These are phyloP conservation scores for Cathartes aura DNA, from an alignment of 2,113 vertebrate species.

Conservation along the genomic window DNA sequence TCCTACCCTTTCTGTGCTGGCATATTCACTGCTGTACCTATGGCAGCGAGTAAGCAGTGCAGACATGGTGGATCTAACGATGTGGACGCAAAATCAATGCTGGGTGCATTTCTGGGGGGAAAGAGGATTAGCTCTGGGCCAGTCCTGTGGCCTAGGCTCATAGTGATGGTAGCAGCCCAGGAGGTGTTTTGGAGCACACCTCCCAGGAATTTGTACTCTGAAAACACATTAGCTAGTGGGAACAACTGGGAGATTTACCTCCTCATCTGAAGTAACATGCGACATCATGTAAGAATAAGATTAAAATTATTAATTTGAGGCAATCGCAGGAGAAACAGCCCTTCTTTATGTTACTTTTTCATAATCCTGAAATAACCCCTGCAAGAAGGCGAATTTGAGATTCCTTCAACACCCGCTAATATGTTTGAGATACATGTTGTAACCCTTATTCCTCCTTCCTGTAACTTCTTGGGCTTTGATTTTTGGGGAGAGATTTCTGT, in stretches of 20 bases:
- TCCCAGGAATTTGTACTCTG: not conserved
- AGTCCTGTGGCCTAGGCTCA: not conserved
- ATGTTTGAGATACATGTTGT: not conserved
- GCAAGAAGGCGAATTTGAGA: not conserved
- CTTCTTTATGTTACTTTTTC: constrained; percentile 5
- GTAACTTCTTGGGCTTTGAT: not conserved
- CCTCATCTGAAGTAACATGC: not conserved
- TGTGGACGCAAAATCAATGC: not conserved
- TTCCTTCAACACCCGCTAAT: constrained; percentile 50
- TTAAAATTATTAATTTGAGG: constrained; percentile 33
- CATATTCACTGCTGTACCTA: accelerated
- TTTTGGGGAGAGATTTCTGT: not conserved
- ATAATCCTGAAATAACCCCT: constrained; percentile 27
- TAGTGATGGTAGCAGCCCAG: accelerated
- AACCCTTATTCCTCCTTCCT: not conserved
- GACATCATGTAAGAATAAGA: constrained; percentile 20
- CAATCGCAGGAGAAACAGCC: not conserved
- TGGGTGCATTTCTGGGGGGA: too few species aligned
- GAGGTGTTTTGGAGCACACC: not conserved
- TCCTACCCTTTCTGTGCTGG: not conserved
- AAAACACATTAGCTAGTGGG: not conserved
- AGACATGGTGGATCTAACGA: accelerated
- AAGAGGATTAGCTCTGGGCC: not conserved
- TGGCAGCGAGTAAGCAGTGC: not conserved
- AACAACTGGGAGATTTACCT: not conserved